These are phyloP conservation scores for Gymnosoma rotundatum DNA, from an alignment of 2,888 invertebrate genomes.

Conservation along the genomic window DNA sequence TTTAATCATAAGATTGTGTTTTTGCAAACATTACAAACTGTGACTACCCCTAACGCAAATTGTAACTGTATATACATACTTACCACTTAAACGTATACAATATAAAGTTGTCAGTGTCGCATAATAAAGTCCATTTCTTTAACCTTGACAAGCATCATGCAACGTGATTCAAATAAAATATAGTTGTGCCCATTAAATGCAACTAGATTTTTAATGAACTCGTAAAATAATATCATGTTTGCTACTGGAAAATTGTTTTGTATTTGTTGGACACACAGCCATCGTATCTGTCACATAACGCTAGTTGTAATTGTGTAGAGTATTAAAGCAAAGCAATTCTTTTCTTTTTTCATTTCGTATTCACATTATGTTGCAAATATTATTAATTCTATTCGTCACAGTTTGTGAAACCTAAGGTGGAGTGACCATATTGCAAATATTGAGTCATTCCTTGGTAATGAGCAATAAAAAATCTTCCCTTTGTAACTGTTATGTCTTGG, in stretches of 20 bases:
- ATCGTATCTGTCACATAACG: slow-evolving; percentile 25
- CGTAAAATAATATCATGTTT: slow-evolving; percentile 47
- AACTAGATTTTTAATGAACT: slow-evolving; percentile 67
- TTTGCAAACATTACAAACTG: not conserved
- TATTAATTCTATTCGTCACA: slow-evolving; percentile 48
- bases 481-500: no score
- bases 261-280: slow-evolving; percentile 43
- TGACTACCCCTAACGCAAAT: slow-evolving; percentile 8
- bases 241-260: slow-evolving; percentile 44
- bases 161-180: slow-evolving; percentile 49
- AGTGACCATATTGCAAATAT: slow-evolving; percentile 32
- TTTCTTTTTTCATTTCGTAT: not conserved
- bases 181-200: slow-evolving; percentile 49
- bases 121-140: slow-evolving; percentile 58
- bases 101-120: slow-evolving; percentile 32
- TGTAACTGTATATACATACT: slow-evolving; percentile 14
- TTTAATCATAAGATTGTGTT: no score
- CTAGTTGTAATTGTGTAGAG: slow-evolving; percentile 33
- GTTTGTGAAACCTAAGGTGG: slow-evolving; percentile 10
- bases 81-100: slow-evolving; percentile 28
- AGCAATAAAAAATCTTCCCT: no score
- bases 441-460: no score
- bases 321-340: slow-evolving; percentile 21
- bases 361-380: slow-evolving; percentile 42
- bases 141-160: slow-evolving; percentile 63